These are phyloP conservation scores for Luperina testacea DNA, from an alignment of 2,888 invertebrate genomes.

Conservation along the genomic window DNA sequence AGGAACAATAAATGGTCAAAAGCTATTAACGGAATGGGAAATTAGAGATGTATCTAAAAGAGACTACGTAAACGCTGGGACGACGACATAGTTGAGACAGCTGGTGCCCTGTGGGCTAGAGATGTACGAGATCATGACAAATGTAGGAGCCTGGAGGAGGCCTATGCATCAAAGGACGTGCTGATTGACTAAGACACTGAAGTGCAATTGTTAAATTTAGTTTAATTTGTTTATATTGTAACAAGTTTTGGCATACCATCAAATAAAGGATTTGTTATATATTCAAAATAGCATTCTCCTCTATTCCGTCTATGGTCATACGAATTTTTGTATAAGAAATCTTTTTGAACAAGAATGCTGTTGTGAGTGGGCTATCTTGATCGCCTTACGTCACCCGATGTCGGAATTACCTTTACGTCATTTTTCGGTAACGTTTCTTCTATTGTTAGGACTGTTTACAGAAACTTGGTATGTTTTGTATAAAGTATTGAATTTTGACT, in stretches of 20 bases:
- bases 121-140: not conserved
- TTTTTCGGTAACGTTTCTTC: constrained; percentile 38
- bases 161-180: not conserved
- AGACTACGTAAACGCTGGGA: not conserved
- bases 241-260: not conserved
- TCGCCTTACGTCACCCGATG: constrained; percentile 51
- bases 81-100: not conserved
- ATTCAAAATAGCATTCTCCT: not conserved
- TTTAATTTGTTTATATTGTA: not conserved
- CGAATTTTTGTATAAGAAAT: constrained; percentile 14
- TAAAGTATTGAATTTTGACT: not conserved
- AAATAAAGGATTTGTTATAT: not conserved
- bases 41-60: too few species aligned
- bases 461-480: not conserved
- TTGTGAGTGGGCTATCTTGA: constrained; percentile 52
- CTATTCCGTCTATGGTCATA: not conserved
- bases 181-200: not conserved
- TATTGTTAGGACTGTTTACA: constrained; percentile 33
- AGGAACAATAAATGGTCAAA: too few species aligned
- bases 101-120: not conserved
- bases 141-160: not conserved
- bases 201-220: not conserved
- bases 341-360: constrained; percentile 40
- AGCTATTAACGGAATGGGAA: too few species aligned
- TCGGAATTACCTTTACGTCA: constrained; percentile 52